These are phyloP conservation scores for Axinella damicornis DNA, from an alignment of 37 sponge, comb jelly and placozoan species.

Conservation along the genomic window DNA sequence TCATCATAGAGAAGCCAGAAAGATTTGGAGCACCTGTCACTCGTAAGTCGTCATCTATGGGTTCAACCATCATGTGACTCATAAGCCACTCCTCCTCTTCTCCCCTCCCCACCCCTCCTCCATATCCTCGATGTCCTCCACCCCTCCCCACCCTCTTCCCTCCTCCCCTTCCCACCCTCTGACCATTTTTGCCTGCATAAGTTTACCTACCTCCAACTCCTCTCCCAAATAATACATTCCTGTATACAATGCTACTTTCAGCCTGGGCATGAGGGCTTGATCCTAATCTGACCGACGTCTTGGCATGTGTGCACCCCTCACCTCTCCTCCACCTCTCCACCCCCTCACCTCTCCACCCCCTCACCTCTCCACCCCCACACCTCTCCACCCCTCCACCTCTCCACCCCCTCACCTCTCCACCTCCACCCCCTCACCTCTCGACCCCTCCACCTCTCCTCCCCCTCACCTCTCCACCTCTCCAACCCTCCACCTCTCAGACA, in stretches of 20 bases:
- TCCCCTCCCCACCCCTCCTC: no score
- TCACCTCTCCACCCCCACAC: not conserved
- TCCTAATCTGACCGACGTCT: no score
- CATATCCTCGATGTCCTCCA: no score
- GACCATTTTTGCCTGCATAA: no score
- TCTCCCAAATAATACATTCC: no score
- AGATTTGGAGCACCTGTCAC: conserved; percentile 22
- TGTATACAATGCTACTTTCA: no score
- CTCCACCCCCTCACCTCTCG: not conserved
- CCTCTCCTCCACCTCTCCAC: not conserved
- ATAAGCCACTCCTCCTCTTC: no score
- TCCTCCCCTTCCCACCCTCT: no score
- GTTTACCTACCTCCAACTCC: no score
- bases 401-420: not conserved
- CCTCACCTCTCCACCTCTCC: no score
- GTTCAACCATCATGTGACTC: not conserved
- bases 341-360: not conserved
- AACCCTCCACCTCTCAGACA: conserved; percentile 29
- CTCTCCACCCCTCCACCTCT: not conserved
- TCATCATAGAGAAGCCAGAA: conserved; percentile 11
- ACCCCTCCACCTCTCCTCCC: not conserved
- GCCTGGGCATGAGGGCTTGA: no score
- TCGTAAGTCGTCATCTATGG: conserved; percentile 11
- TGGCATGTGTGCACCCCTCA: not conserved
- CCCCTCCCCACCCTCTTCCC: no score